These are phyloP conservation scores for Drosophila equinoxialis DNA, from an alignment of 1,140 invertebrate genomes.

Conservation along the genomic window DNA sequence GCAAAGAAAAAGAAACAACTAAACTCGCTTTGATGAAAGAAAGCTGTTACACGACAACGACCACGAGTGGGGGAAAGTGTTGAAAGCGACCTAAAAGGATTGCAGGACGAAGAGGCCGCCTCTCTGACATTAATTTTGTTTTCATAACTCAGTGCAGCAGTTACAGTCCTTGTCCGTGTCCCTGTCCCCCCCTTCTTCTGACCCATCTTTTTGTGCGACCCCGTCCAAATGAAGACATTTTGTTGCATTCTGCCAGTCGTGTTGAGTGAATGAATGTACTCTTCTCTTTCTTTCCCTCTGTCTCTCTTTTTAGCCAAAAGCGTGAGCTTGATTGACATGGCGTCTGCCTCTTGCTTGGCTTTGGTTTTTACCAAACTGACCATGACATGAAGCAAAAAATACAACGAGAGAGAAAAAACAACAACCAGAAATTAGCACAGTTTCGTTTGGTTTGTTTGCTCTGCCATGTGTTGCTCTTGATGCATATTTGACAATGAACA, in stretches of 20 bases:
- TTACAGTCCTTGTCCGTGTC: slow-evolving; percentile 18
- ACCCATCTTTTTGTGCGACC: slow-evolving; percentile 5
- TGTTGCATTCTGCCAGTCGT: slow-evolving; percentile 45
- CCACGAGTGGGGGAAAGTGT: slow-evolving; percentile 11
- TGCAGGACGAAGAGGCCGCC: slow-evolving; percentile 18
- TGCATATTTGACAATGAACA: slow-evolving; percentile 77
- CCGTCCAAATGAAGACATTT: slow-evolving; percentile 74
- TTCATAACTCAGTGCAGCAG: slow-evolving; percentile 66
- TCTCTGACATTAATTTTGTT: slow-evolving; percentile 76
- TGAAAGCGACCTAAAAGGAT: slow-evolving; percentile 1
- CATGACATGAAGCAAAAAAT: slow-evolving; percentile 59
- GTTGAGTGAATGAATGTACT: slow-evolving; percentile 14
- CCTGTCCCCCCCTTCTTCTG: not conserved
- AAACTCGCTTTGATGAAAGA: slow-evolving; percentile 67
- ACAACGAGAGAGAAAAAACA: slow-evolving; percentile 49
- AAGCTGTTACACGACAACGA: slow-evolving; percentile 51
- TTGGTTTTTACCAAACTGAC: slow-evolving; percentile 61
- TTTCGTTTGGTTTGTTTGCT: slow-evolving; percentile 26
- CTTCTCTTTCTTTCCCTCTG: slow-evolving; percentile 15
- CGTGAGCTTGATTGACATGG: slow-evolving; percentile 75
- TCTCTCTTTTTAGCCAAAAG: slow-evolving; percentile 39
- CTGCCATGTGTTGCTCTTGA: slow-evolving; percentile 32
- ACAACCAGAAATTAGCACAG: slow-evolving; percentile 61
- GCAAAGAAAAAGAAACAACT: slow-evolving; percentile 42
- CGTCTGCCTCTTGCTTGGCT: slow-evolving; percentile 59